These are phyloP conservation scores for Meriones unguiculatus DNA, from an alignment of 2,113 vertebrate species.

Conservation along the genomic window DNA sequence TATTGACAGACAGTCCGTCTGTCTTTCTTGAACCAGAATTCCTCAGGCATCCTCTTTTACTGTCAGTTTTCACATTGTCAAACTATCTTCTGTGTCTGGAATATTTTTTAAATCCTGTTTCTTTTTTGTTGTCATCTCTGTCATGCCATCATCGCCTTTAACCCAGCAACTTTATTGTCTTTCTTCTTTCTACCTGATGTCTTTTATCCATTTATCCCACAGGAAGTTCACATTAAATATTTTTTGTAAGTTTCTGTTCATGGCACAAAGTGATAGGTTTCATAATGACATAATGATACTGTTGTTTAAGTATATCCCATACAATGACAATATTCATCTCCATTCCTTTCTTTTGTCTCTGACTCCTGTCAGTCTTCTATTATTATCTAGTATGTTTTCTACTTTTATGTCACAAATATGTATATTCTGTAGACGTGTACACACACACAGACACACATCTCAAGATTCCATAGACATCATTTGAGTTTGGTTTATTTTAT, in stretches of 20 bases:
- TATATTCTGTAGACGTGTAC: too few species aligned
- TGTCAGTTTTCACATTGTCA: background rate
- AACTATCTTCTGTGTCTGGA: background rate
- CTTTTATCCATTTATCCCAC: background rate
- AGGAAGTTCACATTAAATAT: background rate
- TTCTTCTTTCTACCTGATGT: background rate
- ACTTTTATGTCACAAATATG: background rate
- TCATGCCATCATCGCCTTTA: background rate
- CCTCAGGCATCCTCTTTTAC: background rate
- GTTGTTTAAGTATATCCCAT: background rate
- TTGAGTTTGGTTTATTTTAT: background rate
- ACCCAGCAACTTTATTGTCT: background rate
- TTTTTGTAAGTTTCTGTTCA: background rate
- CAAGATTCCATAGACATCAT: too few species aligned
- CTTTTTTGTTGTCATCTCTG: background rate
- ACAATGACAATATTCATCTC: background rate
- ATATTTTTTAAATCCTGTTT: background rate
- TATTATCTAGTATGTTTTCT: background rate
- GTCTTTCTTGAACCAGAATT: background rate
- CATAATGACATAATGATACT: background rate
- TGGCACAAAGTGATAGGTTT: background rate
- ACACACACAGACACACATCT: background rate
- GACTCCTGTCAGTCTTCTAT: background rate
- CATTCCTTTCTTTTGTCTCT: background rate
- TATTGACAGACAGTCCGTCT: accelerated